Evolutionary conservation across 2,797 vertebrate genomes (phyloP), one percentile per base, ranked within the genome.

Genomic region (Bryconaethiops microstoma): DNA sequence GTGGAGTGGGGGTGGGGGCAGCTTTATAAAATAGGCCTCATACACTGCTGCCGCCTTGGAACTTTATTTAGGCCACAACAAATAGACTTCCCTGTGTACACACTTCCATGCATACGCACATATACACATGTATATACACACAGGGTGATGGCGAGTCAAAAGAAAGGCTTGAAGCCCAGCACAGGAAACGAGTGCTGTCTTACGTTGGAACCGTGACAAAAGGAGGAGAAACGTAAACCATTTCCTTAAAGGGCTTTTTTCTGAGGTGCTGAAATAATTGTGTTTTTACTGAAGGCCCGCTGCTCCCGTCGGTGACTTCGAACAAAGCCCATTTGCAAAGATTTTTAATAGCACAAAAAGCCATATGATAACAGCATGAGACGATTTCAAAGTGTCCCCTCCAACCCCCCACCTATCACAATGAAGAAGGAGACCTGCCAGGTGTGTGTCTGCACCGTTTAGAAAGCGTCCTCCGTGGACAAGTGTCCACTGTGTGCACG

Each of bases 381-480:
- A 39, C 48, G 25, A 84, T 90, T 89, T 91, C 87, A 89, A 90
- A 89, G 87, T 85, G 82, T 29, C 29, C 86, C 84, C 17, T 75
- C 78, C 92, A 88, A 91, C 87, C 88, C 89, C 1, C 50, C n/a
- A 90, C 86, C 90, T 88, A 92, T 92, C 90, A 89, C 91, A 92
- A 91, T 89, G 88, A 89, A 91, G 90, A 89, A 89, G 89, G 87
- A 90, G 87, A 87, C 89, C 86, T 88, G 90, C 91, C 92, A 87
- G 91, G 91, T 91, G 76, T 19, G 25, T 60, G 59, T 62, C 76
- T 77, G 74, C 59, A 63, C 74, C 45, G 60, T 77, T 59, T 67
- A 74, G 77, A 35, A 74, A 73, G 25, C 60, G 25, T 76, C 52
- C 25, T 77, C 25, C 8, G 63, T 54, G 90, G 52, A 39, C 83